Evolutionary conservation across 1,140 invertebrate species (phyloP), one percentile per base, ranked within the genome.

Genomic region (Bactericera cockerelli): DNA sequence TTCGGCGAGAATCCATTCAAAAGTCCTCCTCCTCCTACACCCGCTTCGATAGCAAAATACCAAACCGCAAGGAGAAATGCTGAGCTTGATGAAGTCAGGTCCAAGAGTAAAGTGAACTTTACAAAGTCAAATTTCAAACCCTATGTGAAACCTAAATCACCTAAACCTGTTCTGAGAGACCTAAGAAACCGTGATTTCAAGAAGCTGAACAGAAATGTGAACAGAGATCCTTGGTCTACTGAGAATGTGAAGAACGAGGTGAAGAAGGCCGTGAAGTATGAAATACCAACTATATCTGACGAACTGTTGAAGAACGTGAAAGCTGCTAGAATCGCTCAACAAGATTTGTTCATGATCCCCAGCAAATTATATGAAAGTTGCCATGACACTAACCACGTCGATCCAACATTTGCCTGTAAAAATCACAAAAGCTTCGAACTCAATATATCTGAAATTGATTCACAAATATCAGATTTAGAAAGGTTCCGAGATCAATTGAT

Each of bases 391-490:
- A 4, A 4, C 4, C 28, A 13, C 13, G 4, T 13, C 13, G 28
- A 31, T 13, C 42, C 6, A 19, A n/a, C n/a, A 49, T 19, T 19
- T 49, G 8, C n/a, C 8, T 49, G 42, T 49, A 49, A 49, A 49
- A 49, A n/a, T 49, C 42, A 49, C 42, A 49, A 49, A 16, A 49
- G n/a, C 8, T 49, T 49, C 22, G 42, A 49, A n/a, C 22, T 49
- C 8, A 49, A 22, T 16, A 22, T 49, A 49, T 49, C 42, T n/a
- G 42, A 49, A 49, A 49, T 49, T 49, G 42, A 49, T 49, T 49
- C 42, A 4, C 42, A 49, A 49, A 49, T 49, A 49, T 49, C n/a
- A 8, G 42, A 49, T 49, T 49, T 49, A 49, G 42, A 49, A n/a
- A 49, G 19, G 19, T 49, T 49, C 19, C 4, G 42, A 19, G 42